These are phyloP conservation scores for Noctilio leporinus DNA, from an alignment of 2,113 vertebrate genomes.

Conservation along the genomic window DNA sequence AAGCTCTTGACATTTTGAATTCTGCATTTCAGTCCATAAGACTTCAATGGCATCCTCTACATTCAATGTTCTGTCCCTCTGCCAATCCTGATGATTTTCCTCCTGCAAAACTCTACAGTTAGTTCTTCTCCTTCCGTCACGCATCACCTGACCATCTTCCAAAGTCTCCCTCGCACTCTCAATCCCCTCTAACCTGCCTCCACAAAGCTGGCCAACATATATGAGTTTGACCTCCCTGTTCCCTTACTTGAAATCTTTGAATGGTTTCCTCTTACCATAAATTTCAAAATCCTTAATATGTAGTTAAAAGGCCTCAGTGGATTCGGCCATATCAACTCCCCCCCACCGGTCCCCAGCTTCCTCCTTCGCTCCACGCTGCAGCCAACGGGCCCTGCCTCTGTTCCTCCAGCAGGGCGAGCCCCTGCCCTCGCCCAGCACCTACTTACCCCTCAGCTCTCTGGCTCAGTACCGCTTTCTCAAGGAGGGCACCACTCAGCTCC, in stretches of 20 bases:
- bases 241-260: not conserved
- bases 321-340: not conserved
- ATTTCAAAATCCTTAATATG: not conserved
- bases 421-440: not conserved
- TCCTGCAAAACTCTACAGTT: not conserved
- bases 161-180: not conserved
- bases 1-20: not conserved
- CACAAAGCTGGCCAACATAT: not conserved
- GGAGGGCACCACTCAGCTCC: not conserved
- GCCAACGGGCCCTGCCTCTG: not conserved
- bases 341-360: not conserved
- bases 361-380: too few relatives aligned
- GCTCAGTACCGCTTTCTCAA: not conserved
- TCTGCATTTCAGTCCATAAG: not conserved
- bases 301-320: not conserved
- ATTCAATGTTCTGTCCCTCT: not conserved
- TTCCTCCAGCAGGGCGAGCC: not conserved
- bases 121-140: not conserved
- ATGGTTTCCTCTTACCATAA: not conserved
- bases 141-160: not conserved
- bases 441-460: not conserved
- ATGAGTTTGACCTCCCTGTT: not conserved
- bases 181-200: not conserved
- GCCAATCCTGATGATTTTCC: not conserved
- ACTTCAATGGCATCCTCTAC: not conserved